These are phyloP conservation scores for Palaemon carinicauda DNA, from an alignment of 1,140 invertebrate genomes.

Conservation along the genomic window DNA sequence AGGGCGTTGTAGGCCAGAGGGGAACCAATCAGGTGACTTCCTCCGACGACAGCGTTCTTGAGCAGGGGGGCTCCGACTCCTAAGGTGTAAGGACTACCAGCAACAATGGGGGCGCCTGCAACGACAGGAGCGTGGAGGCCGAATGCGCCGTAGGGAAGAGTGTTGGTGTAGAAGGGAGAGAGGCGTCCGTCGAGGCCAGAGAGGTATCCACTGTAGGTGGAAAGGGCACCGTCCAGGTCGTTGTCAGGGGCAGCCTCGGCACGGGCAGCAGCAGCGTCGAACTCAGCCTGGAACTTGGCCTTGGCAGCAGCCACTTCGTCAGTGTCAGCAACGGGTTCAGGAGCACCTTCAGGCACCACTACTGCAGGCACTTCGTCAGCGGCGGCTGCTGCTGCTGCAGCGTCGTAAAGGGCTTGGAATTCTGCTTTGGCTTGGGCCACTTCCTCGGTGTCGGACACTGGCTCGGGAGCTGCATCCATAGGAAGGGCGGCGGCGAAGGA, in stretches of 20 bases:
- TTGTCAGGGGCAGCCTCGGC: slow-evolving; percentile 53
- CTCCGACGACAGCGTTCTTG: neutral
- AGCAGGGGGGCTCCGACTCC: neutral
- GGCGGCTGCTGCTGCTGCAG: neutral
- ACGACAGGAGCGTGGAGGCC: neutral
- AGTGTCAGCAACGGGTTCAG: slow-evolving; percentile 53
- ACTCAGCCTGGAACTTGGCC: slow-evolving; percentile 45
- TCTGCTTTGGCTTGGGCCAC: neutral
- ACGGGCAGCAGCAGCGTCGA: slow-evolving; percentile 3
- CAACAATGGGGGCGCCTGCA: neutral
- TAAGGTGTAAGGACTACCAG: too few species aligned
- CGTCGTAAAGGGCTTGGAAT: neutral
- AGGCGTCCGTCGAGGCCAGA: neutral
- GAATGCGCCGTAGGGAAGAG: neutral
- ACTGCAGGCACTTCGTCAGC: slow-evolving; percentile 49
- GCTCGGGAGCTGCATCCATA: neutral
- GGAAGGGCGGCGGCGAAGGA: slow-evolving; percentile 42
- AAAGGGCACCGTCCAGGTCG: neutral
- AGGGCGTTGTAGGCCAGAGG: neutral
- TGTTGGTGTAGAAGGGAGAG: neutral
- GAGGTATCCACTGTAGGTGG: neutral
- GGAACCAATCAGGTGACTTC: too few species aligned
- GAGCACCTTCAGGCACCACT: slow-evolving; percentile 21
- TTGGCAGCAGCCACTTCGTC: slow-evolving; percentile 46
- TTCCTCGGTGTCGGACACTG: neutral